These are phyloP conservation scores for Anolis sagrei DNA, from an alignment of 2,113 vertebrate genomes.

Conservation along the genomic window DNA sequence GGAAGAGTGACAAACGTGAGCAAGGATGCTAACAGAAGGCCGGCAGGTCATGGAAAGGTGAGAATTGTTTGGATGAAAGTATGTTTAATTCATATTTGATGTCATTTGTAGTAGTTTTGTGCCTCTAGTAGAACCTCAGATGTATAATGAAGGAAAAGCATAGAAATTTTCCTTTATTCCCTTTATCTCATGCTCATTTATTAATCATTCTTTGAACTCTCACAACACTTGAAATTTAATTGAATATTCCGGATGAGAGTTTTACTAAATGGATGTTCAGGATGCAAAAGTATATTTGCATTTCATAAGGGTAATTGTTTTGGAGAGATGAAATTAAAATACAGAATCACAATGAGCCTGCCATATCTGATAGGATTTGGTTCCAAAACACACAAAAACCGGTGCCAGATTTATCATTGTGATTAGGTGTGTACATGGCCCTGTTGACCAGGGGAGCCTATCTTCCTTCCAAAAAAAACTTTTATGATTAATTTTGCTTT, in stretches of 20 bases:
- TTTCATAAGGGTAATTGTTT: neutral
- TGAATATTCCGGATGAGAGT: neutral
- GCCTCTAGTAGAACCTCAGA: neutral
- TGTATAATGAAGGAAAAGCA: neutral
- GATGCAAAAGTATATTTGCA: neutral
- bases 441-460: too few relatives aligned
- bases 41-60: neutral
- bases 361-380: too few relatives aligned
- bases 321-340: neutral
- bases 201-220: neutral
- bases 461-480: too few relatives aligned
- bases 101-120: too few relatives aligned
- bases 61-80: neutral
- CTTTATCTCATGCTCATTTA: neutral
- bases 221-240: neutral
- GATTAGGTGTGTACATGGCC: too few relatives aligned
- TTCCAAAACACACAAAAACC: too few relatives aligned
- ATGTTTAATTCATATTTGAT: neutral
- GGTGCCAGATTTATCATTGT: too few relatives aligned
- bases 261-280: neutral
- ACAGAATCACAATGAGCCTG: neutral
- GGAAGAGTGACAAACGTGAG: neutral
- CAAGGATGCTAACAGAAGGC: neutral
- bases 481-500: too few relatives aligned
- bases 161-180: neutral